A percentile compares a stretch with the other conserved stretches of the same genome.
Evolutionary conservation across 1,140 invertebrate genomes (phyloP).

Genomic region (Drosophila pseudoananassae): DNA sequence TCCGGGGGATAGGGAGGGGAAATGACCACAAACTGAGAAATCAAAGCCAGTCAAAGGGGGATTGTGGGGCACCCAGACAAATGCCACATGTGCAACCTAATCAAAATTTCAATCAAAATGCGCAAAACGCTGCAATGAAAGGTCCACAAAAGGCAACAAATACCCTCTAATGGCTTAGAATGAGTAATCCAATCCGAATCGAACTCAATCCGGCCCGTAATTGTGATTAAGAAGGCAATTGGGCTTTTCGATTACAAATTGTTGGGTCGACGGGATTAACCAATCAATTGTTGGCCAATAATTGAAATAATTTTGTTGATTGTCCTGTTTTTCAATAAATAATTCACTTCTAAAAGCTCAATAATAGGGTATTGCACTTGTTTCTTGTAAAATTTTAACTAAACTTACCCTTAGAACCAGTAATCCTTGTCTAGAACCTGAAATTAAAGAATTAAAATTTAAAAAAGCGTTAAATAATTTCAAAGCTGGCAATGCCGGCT

Average conservation of each 20-base stretch:
- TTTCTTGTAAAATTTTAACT: constrained; percentile 21
- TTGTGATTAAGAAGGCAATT: constrained; percentile 49
- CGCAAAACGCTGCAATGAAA: constrained; percentile 55
- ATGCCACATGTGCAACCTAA: constrained; percentile 71
- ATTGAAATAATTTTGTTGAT: constrained; percentile 31
- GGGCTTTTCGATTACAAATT: constrained; percentile 28
- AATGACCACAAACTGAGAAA: constrained; percentile 67
- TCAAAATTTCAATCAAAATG: constrained; percentile 77
- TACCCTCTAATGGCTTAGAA: constrained; percentile 24
- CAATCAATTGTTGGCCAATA: constrained; percentile 42
- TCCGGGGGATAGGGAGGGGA: constrained; percentile 5
- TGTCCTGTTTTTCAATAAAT: not conserved
- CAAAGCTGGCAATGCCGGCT: constrained; percentile 43
- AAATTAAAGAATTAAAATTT: not conserved
- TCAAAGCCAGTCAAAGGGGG: constrained; percentile 46
- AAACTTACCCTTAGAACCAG: constrained; percentile 40
- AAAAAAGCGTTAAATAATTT: constrained; percentile 35
- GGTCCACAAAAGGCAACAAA: constrained; percentile 47
- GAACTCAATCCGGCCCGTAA: constrained; percentile 36
- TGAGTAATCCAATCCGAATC: constrained; percentile 38
- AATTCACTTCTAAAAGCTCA: not conserved
- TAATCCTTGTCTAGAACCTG: not conserved
- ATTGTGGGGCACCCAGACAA: constrained; percentile 37
- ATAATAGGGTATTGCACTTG: constrained; percentile 31
- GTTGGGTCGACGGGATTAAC: constrained; percentile 27